phyloP scores from a whole-genome alignment of 2,888 invertebrate species.

The Endotricha flammealis region DNA sequence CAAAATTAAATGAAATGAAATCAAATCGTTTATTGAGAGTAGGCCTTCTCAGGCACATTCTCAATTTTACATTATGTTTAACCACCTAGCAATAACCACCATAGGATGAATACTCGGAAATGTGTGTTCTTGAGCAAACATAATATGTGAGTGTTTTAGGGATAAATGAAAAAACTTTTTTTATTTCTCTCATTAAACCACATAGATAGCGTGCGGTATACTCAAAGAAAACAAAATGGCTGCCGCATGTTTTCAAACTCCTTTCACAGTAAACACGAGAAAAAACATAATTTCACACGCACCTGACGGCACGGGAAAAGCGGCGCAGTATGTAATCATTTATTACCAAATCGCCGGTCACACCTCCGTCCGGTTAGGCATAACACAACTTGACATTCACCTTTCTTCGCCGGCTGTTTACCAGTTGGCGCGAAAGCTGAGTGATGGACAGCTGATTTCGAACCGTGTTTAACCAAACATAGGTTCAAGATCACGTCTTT shows the following conservation, averaged over 20 bases:
- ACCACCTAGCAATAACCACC: too few species aligned
- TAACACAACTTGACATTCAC: slow-evolving; percentile 67
- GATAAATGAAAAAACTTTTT: too few species aligned
- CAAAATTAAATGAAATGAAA: too few species aligned
- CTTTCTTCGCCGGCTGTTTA: slow-evolving; percentile 50
- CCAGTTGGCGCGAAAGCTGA: slow-evolving; percentile 57
- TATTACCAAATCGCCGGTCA: slow-evolving; percentile 22
- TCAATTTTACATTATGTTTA: too few species aligned
- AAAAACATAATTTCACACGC: slow-evolving; percentile 12
- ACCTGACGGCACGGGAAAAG: slow-evolving; percentile 24
- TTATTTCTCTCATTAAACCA: too few species aligned
- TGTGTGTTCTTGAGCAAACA: too few species aligned
- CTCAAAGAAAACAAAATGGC: too few species aligned
- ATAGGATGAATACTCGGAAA: too few species aligned
- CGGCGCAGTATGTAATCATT: slow-evolving; percentile 22
- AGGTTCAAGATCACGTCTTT: slow-evolving; percentile 65
- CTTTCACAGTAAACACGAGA: neutral
- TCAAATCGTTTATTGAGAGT: too few species aligned
- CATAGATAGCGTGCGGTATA: too few species aligned
- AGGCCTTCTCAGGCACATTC: too few species aligned
- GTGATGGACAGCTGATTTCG: slow-evolving; percentile 39
- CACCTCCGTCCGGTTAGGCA: slow-evolving; percentile 27
- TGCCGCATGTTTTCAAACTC: neutral
- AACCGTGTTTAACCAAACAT: slow-evolving; percentile 26
- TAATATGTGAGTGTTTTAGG: too few species aligned